These are phyloP conservation scores for Calyptommatus sinebrachiatus DNA, from an alignment of 2,113 vertebrate species.

Conservation along the genomic window DNA sequence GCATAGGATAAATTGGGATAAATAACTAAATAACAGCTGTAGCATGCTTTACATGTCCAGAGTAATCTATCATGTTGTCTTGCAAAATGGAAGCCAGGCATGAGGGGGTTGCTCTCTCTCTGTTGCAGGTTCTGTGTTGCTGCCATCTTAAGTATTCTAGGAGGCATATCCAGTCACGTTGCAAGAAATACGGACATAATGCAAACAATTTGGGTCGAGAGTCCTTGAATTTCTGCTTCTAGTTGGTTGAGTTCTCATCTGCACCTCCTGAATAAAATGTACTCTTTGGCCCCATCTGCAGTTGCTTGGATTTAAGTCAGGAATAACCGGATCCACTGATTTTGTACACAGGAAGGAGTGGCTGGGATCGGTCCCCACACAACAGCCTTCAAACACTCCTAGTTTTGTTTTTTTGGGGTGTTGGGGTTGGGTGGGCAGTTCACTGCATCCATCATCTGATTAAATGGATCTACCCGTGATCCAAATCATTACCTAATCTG, in stretches of 20 bases:
- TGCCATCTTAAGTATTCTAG: not conserved
- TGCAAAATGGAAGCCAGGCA: constrained; percentile 13
- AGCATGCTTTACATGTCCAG: not conserved
- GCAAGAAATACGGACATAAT: not conserved
- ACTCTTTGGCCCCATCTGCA: not conserved
- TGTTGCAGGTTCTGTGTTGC: not conserved
- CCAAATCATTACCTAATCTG: too few species aligned
- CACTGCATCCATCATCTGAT: too few species aligned
- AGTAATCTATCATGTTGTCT: not conserved
- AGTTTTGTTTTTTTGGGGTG: too few species aligned
- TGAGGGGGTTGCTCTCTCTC: not conserved
- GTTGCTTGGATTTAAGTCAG: too few species aligned
- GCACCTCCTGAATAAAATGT: not conserved
- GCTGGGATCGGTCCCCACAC: too few species aligned
- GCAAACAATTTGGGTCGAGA: not conserved
- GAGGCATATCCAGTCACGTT: not conserved
- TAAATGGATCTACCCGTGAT: too few species aligned
- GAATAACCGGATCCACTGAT: too few species aligned
- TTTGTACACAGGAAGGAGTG: too few species aligned
- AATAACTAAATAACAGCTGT: constrained; percentile 41
- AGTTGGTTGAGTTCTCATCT: not conserved
- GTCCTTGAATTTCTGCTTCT: not conserved
- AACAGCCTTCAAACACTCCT: too few species aligned
- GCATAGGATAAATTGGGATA: not conserved
- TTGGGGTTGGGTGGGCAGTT: too few species aligned